These are phyloP conservation scores for Panzeria rudis DNA, from an alignment of 2,888 invertebrate genomes.

Conservation along the genomic window DNA sequence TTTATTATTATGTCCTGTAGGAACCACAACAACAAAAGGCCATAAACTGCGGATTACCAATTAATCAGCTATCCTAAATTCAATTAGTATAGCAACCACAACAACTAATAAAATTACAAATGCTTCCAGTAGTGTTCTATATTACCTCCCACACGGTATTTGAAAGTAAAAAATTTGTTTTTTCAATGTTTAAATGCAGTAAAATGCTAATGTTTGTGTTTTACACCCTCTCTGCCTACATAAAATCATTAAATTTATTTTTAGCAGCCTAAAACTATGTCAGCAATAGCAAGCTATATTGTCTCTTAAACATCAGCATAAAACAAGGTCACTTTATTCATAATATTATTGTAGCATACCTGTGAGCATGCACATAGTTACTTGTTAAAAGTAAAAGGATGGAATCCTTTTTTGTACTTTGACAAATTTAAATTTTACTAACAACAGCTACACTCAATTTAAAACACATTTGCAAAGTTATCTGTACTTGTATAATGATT, in stretches of 20 bases:
- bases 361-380: neutral
- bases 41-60: neutral
- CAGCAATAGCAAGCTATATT: neutral
- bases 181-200: neutral
- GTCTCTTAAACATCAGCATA: neutral
- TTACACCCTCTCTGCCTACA: neutral
- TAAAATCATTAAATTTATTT: constrained; percentile 32
- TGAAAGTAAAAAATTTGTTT: neutral
- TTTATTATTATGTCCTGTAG: neutral
- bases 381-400: neutral
- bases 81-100: neutral
- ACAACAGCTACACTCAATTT: neutral
- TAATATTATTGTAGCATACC: neutral
- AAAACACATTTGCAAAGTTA: constrained; percentile 9
- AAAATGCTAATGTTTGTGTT: neutral
- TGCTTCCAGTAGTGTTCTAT: neutral
- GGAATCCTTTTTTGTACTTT: neutral
- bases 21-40: neutral
- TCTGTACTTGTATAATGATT: constrained; percentile 5
- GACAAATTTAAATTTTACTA: constrained; percentile 6
- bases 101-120: neutral
- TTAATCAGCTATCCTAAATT: neutral
- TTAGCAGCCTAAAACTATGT: constrained; percentile 32
- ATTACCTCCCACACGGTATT: neutral
- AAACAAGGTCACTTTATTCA: constrained; percentile 1